These are phyloP conservation scores for Acromyrmex charruanus DNA, from an alignment of 1,140 invertebrate species.

Conservation along the genomic window DNA sequence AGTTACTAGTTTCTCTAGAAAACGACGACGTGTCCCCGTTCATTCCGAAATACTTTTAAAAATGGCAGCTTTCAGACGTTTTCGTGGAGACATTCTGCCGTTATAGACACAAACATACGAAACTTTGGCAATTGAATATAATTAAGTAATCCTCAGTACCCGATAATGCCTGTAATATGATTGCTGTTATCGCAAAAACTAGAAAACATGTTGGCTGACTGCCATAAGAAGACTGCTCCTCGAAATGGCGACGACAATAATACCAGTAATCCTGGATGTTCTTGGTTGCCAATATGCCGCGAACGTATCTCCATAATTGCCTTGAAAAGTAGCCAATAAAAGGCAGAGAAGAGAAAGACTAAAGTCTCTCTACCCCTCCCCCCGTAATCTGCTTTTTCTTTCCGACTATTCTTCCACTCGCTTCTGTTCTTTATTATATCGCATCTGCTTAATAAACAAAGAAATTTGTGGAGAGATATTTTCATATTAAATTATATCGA, in stretches of 20 bases:
- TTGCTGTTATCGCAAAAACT: conserved; percentile 72
- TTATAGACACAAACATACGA: conserved; percentile 56
- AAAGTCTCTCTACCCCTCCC: conserved; percentile 58
- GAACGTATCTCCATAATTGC: conserved; percentile 83
- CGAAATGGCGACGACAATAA: conserved; percentile 81
- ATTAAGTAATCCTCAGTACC: conserved; percentile 81
- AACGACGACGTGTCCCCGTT: not conserved
- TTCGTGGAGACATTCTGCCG: not conserved
- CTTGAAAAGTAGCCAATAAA: conserved; percentile 84
- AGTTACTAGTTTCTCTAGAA: conserved; percentile 18
- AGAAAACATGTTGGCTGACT: conserved; percentile 77
- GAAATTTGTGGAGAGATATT: not conserved
- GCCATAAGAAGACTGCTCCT: conserved; percentile 83
- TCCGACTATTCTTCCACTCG: conserved; percentile 33
- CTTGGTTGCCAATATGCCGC: conserved; percentile 84
- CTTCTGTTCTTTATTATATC: not conserved
- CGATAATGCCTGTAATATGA: conserved; percentile 69
- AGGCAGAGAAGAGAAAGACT: conserved; percentile 68
- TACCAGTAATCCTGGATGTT: conserved; percentile 80
- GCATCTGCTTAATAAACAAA: not conserved
- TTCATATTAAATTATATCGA: not conserved
- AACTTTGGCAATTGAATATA: conserved; percentile 86
- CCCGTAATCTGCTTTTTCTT: conserved; percentile 67
- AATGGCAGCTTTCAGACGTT: conserved; percentile 41
- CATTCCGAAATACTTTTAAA: conserved; percentile 65